Percentiles rank a stretch among this genome's conserved stretches.
phyloP scores from a whole-genome alignment of 2,113 vertebrate genomes.

The Gopherus flavomarginatus region DNA sequence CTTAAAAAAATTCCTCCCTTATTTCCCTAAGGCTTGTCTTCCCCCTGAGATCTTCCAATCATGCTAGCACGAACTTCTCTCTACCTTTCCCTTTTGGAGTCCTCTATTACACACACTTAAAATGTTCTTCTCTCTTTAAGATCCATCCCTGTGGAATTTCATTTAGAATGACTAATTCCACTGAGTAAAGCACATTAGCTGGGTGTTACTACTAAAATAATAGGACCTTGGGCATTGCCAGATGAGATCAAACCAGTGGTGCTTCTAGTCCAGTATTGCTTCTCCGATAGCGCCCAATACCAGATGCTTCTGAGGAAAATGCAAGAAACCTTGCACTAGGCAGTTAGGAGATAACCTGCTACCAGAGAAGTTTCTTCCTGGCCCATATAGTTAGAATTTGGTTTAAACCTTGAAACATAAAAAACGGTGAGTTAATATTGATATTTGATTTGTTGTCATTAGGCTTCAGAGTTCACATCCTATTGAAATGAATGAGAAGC shows the following conservation, averaged over 20 bases:
- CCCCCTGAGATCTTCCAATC: neutral
- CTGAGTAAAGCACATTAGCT: neutral
- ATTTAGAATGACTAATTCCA: neutral
- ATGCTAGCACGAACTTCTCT: neutral
- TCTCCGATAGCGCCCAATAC: neutral
- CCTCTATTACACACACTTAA: too few species aligned
- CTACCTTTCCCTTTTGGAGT: too few species aligned
- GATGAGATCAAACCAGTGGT: neutral
- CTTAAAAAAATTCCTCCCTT: neutral
- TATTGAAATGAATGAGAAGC: neutral
- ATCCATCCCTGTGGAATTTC: neutral
- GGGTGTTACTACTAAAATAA: neutral
- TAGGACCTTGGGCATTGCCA: neutral
- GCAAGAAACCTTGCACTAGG: rapidly evolving
- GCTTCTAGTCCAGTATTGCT: rapidly evolving
- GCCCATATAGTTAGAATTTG: rapidly evolving
- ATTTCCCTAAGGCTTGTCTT: neutral
- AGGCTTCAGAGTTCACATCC: neutral
- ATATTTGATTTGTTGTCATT: rapidly evolving
- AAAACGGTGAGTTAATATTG: rapidly evolving
- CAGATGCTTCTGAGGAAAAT: neutral
- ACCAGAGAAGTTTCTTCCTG: neutral
- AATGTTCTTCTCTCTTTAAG: neutral
- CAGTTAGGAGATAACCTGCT: neutral
- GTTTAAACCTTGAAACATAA: neutral